Conservation (phyloP, 1,140 invertebrate species). For the Pseudoatta argentina region DNA sequence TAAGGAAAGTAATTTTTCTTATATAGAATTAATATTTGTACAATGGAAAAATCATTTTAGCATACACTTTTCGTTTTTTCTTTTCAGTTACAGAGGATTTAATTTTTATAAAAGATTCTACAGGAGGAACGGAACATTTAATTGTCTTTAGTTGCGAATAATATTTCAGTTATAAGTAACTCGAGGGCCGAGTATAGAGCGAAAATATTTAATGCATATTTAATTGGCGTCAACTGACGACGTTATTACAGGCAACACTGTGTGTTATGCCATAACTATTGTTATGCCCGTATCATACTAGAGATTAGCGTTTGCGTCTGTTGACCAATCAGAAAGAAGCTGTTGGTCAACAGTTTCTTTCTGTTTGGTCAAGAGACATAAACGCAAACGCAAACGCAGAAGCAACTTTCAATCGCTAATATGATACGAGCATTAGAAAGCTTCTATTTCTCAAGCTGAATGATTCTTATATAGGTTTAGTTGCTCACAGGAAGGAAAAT, state of each 20-base stretch:
- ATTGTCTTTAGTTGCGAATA: not conserved
- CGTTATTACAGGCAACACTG: not conserved
- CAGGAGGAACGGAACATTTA: not conserved
- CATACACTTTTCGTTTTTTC: not conserved
- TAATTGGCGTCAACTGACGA: not conserved
- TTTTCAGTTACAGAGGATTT: not conserved
- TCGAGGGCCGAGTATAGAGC: not conserved
- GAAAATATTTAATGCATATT: conserved; percentile 6
- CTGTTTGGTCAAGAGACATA: too few relatives aligned
- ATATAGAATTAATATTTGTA: conserved; percentile 22
- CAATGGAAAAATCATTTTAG: conserved; percentile 10
- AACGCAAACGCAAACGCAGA: too few relatives aligned
- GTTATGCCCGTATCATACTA: too few relatives aligned
- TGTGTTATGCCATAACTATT: too few relatives aligned
- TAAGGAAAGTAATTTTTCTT: not conserved
- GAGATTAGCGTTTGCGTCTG: too few relatives aligned
- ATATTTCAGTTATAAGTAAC: not conserved
- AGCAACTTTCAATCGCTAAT: too few relatives aligned
- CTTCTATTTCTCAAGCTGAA: too few relatives aligned
- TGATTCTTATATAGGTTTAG: too few relatives aligned
- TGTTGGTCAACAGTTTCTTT: too few relatives aligned
- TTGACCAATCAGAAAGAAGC: too few relatives aligned
- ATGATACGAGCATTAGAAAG: too few relatives aligned
- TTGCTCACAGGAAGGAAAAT: too few relatives aligned
- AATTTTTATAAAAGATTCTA: not conserved